These are phyloP conservation scores for Mechanitis messenoides DNA, from an alignment of 2,888 invertebrate genomes.

Conservation along the genomic window DNA sequence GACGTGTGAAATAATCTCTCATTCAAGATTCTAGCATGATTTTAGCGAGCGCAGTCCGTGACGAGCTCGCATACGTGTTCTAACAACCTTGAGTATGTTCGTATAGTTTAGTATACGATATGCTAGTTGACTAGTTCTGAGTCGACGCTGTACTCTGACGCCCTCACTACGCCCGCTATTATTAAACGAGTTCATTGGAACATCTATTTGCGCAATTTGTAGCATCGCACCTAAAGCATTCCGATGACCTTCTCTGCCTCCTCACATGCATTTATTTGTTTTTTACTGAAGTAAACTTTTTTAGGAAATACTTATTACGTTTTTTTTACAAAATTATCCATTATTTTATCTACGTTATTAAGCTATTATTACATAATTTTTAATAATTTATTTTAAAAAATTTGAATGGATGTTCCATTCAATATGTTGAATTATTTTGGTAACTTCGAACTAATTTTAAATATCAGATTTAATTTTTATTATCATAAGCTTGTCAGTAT, in stretches of 20 bases:
- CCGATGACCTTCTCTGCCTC: conserved; percentile 63
- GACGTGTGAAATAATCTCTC: conserved; percentile 36
- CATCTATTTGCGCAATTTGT: conserved; percentile 76
- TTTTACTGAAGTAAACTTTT: conserved; percentile 15
- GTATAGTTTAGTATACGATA: conserved; percentile 41
- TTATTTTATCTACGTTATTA: too few species aligned
- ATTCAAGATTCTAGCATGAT: conserved; percentile 43
- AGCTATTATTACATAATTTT: too few species aligned
- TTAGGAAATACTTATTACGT: conserved; percentile 2
- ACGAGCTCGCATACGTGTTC: conserved; percentile 37
- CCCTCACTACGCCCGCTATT: conserved; percentile 71
- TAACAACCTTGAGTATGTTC: conserved; percentile 58
- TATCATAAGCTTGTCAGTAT: neutral
- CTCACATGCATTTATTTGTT: conserved; percentile 33
- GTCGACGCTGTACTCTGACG: conserved; percentile 51
- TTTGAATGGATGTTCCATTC: too few species aligned
- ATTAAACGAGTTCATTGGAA: conserved; percentile 77
- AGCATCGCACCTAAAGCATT: conserved; percentile 65
- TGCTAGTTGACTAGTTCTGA: conserved; percentile 32
- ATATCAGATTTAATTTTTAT: too few species aligned
- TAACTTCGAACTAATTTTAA: too few species aligned
- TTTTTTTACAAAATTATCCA: neutral
- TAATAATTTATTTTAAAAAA: too few species aligned
- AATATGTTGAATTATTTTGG: too few species aligned
- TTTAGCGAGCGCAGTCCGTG: conserved; percentile 44